Evolutionary conservation across 2,888 invertebrate species (phyloP).

Genomic region (Dicyrtomina minuta): DNA sequence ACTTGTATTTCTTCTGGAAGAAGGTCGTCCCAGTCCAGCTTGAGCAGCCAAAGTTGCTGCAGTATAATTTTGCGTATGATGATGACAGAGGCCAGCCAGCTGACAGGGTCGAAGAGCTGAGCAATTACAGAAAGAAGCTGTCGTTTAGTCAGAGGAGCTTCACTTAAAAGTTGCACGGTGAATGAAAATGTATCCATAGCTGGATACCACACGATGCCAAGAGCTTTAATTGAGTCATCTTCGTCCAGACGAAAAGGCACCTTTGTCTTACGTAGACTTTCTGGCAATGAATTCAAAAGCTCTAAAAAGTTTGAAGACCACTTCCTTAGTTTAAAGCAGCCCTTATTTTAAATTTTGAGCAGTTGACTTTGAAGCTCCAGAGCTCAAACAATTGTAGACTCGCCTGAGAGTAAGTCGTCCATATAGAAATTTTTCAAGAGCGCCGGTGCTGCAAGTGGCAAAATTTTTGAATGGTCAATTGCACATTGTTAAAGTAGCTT

Average conservation of each 20-base stretch:
- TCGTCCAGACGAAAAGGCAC: not conserved
- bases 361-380: too few species aligned
- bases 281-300: slow-evolving; percentile 12
- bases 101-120: slow-evolving; percentile 31
- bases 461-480: slow-evolving; percentile 43
- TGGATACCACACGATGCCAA: slow-evolving; percentile 34
- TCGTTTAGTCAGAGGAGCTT: slow-evolving; percentile 14
- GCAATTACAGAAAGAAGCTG: slow-evolving; percentile 22
- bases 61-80: slow-evolving; percentile 5
- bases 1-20: not conserved
- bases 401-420: too few species aligned
- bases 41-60: not conserved
- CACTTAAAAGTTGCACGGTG: not conserved
- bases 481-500: too few species aligned
- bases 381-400: too few species aligned
- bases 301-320: slow-evolving; percentile 47
- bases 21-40: not conserved
- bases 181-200: slow-evolving; percentile 19
- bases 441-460: slow-evolving; percentile 56
- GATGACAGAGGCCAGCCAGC: slow-evolving; percentile 33
- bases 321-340: slow-evolving; percentile 48
- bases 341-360: slow-evolving; percentile 49
- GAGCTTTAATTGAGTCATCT: slow-evolving; percentile 21
- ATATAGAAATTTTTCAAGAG: slow-evolving; percentile 55
- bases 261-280: not conserved